Conservation (phyloP, 2,888 invertebrate genomes). For the Polydrusus pterygomalis region DNA sequence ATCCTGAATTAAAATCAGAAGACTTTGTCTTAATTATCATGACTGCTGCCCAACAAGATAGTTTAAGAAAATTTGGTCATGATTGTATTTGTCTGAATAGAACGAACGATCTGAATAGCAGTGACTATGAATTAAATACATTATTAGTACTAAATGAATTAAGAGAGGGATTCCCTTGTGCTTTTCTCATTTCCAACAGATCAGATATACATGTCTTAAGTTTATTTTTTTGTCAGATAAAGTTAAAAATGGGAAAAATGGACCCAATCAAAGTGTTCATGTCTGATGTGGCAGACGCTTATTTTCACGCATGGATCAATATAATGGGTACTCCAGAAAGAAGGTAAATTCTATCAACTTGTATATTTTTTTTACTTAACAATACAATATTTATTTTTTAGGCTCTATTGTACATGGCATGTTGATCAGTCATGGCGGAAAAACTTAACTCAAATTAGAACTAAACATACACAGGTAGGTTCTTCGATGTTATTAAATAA, state of each 20-base stretch:
- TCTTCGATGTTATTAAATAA: too few species aligned
- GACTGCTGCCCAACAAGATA: slow-evolving; percentile 58
- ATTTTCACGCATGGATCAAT: slow-evolving; percentile 16
- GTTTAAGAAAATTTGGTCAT: slow-evolving; percentile 59
- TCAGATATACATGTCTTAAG: slow-evolving; percentile 16
- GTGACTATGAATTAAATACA: slow-evolving; percentile 29
- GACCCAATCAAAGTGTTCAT: slow-evolving; percentile 17
- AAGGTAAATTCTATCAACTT: neutral
- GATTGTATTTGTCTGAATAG: slow-evolving; percentile 61
- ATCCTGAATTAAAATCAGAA: slow-evolving; percentile 55
- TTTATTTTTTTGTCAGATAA: slow-evolving; percentile 11
- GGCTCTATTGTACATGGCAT: slow-evolving; percentile 55
- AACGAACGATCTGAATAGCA: slow-evolving; percentile 45
- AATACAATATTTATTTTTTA: slow-evolving; percentile 35
- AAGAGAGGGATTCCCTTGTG: slow-evolving; percentile 6
- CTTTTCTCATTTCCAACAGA: slow-evolving; percentile 18
- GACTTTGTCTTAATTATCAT: slow-evolving; percentile 62
- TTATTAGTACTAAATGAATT: slow-evolving; percentile 17
- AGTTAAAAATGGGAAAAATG: neutral
- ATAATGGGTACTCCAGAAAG: slow-evolving; percentile 14
- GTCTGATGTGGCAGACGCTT: slow-evolving; percentile 23
- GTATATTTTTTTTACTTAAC: too few species aligned
- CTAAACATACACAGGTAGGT: slow-evolving; percentile 46
- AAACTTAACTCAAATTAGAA: slow-evolving; percentile 50
- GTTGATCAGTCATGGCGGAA: slow-evolving; percentile 51